phyloP scores from a whole-genome alignment of 2,888 invertebrate species.

The Drosophila greeni region DNA sequence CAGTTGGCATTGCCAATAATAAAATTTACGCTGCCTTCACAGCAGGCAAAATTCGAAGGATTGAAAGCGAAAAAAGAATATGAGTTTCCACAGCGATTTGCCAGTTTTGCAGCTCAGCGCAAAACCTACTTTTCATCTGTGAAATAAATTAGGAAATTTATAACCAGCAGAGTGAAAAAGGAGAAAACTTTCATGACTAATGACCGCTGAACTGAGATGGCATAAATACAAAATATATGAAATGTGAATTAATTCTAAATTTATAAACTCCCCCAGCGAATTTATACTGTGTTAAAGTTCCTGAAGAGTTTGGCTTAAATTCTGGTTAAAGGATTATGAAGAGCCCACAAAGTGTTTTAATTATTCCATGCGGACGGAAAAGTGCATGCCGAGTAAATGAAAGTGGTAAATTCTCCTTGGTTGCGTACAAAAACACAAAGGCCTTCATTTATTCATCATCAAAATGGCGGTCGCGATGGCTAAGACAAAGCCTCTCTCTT shows the following conservation, averaged over 20 bases:
- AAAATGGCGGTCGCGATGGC: conserved; percentile 55
- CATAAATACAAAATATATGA: conserved; percentile 5
- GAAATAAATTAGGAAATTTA: conserved; percentile 58
- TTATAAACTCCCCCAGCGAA: conserved; percentile 3
- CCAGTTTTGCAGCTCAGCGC: conserved; percentile 32
- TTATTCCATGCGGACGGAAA: conserved; percentile 53
- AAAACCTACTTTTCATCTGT: conserved; percentile 27
- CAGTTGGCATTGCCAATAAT: conserved; percentile 70
- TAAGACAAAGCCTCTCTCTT: conserved; percentile 56
- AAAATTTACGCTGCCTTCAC: conserved; percentile 51
- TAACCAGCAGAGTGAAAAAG: conserved; percentile 15
- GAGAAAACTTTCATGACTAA: conserved; percentile 39
- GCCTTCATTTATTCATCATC: conserved; percentile 71
- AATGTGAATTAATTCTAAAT: conserved; percentile 15
- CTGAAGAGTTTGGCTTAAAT: neutral
- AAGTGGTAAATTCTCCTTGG: conserved; percentile 61
- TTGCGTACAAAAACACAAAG: conserved; percentile 54
- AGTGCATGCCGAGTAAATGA: conserved; percentile 54
- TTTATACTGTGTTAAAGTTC: conserved; percentile 28
- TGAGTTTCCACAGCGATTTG: conserved; percentile 42
- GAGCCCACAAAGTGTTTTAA: conserved; percentile 45
- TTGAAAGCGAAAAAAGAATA: conserved; percentile 30
- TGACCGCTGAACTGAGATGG: conserved; percentile 13
- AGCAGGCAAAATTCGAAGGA: conserved; percentile 26
- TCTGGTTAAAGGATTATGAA: neutral